Conservation (phyloP, 2,888 invertebrate genomes). For the Drosophila hamatofila region DNA sequence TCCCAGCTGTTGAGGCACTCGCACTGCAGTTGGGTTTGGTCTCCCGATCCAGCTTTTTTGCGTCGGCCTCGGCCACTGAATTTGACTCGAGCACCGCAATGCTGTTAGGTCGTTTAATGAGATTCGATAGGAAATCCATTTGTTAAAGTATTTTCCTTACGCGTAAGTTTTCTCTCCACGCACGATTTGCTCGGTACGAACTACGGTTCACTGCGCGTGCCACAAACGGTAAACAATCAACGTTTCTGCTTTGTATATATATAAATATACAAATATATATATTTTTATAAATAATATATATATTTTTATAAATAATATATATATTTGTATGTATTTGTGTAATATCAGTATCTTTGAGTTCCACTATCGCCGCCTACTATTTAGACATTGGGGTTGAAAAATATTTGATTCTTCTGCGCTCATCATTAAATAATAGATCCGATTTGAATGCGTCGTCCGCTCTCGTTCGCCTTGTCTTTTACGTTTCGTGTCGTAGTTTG, state of each 20-base stretch:
- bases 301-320: background rate
- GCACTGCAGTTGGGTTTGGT: background rate
- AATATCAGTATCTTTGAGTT: slow-evolving; percentile 18
- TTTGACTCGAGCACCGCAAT: slow-evolving; percentile 40
- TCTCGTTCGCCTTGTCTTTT: slow-evolving; percentile 52
- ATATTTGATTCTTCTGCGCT: slow-evolving; percentile 38
- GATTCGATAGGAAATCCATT: slow-evolving; percentile 84
- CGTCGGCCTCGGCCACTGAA: background rate
- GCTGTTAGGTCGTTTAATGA: slow-evolving; percentile 83
- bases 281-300: background rate
- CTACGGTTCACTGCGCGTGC: slow-evolving; percentile 56
- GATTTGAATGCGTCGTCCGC: slow-evolving; percentile 31
- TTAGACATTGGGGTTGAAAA: slow-evolving; percentile 29
- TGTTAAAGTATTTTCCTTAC: slow-evolving; percentile 31
- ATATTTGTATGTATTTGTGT: slow-evolving; percentile 6
- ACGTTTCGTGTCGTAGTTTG: slow-evolving; percentile 66
- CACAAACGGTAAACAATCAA: slow-evolving; percentile 41
- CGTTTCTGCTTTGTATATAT: slow-evolving; percentile 15
- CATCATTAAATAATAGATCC: slow-evolving; percentile 63
- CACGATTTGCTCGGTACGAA: slow-evolving; percentile 65
- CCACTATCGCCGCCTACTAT: slow-evolving; percentile 44
- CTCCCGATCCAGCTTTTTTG: background rate
- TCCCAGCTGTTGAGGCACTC: slow-evolving; percentile 12
- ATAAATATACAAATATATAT: background rate
- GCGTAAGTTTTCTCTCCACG: slow-evolving; percentile 52